Conservation (phyloP, 2,113 vertebrate species). For the Osmerus mordax region DNA sequence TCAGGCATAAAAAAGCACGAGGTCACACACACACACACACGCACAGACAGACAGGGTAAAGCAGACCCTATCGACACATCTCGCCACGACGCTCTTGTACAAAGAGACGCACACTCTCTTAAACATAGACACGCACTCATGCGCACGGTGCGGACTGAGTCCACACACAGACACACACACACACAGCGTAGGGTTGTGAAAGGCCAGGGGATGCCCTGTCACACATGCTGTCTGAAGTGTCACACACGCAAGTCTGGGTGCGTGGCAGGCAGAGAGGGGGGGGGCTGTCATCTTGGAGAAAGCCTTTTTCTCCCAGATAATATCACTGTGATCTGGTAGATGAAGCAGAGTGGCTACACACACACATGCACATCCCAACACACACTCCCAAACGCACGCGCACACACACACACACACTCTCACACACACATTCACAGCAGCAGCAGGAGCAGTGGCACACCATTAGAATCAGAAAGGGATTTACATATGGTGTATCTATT, state of each 20-base stretch:
- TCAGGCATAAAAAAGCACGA: constrained; percentile 33
- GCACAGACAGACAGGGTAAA: background rate
- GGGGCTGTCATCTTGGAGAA: constrained; percentile 46
- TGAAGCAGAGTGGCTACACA: background rate
- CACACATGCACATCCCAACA: background rate
- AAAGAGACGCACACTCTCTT: background rate
- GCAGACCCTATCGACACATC: too few species aligned
- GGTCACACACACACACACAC: background rate
- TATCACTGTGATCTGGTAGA: constrained; percentile 28
- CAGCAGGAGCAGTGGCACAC: background rate
- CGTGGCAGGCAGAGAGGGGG: constrained; percentile 52
- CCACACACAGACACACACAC: constrained; percentile 16
- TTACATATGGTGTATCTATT: too few species aligned
- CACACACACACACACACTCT: constrained; percentile 5
- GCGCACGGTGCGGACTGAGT: background rate
- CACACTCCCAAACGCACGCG: background rate
- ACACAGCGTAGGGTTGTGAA: constrained; percentile 21
- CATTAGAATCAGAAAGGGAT: too few species aligned
- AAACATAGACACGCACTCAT: background rate
- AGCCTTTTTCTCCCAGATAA: constrained; percentile 49
- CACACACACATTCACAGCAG: background rate
- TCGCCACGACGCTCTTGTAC: background rate
- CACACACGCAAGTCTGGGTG: constrained; percentile 41
- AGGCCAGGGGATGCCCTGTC: constrained; percentile 54
- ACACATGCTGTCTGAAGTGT: constrained; percentile 49